Percentiles rank a stretch among this genome's conserved stretches.
Conservation (phyloP, 2,113 vertebrate species). For the Entelurus aequoreus region DNA sequence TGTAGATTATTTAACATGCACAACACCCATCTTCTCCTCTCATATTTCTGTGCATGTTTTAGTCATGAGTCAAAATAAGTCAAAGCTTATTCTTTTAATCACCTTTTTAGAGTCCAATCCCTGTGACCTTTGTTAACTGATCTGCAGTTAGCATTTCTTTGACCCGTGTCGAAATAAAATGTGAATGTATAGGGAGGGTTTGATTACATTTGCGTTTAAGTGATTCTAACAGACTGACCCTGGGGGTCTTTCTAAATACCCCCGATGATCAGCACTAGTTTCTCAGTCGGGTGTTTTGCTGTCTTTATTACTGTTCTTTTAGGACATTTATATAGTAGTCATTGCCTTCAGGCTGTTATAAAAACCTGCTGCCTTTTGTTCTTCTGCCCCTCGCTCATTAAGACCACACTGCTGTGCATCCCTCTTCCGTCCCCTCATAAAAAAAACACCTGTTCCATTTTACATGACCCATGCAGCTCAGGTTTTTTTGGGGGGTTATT, state of each 20-base stretch:
- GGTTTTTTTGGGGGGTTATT: too few relatives aligned
- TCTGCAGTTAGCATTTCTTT: neutral
- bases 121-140: neutral
- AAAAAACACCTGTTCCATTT: slow-evolving; percentile 31
- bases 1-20: too few relatives aligned
- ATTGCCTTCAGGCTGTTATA: slow-evolving; percentile 15
- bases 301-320: slow-evolving; percentile 8
- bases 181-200: slow-evolving; percentile 2
- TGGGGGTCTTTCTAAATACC: neutral
- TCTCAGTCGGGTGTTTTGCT: slow-evolving; percentile 1
- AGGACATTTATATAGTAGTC: neutral
- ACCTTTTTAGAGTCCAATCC: neutral
- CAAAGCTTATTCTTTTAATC: neutral
- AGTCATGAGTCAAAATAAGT: neutral
- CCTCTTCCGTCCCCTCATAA: slow-evolving; percentile 16
- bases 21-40: neutral
- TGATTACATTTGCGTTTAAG: neutral
- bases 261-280: slow-evolving; percentile 9
- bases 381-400: slow-evolving; percentile 10
- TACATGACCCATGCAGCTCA: slow-evolving; percentile 5
- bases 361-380: slow-evolving; percentile 15
- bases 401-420: slow-evolving; percentile 6
- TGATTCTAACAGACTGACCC: neutral
- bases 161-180: neutral
- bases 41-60: neutral